Base-by-base conservation (phyloP, 1,140 invertebrate genomes). In the Whitmania pigra region DNA sequence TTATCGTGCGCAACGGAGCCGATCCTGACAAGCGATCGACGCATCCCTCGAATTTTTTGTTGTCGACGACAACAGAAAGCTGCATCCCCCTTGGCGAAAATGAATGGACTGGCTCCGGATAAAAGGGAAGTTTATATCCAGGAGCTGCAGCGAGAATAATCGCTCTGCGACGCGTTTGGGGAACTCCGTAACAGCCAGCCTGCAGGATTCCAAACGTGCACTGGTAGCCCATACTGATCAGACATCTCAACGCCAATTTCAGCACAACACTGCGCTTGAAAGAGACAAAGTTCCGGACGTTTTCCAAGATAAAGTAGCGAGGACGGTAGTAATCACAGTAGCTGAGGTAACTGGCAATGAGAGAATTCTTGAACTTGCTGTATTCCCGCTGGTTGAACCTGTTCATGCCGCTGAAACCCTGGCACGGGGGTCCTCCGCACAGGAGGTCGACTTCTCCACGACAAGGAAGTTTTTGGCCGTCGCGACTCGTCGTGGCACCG, bases 371-470 rank as follows among this genome's bases (percentile, higher is more conserved):
- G 76, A 93, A 93, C 36, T 87, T 84, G 0, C 90, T 92, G 81
- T 92, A 93, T 76, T 92, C 88, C n/a, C 90, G 81, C 0, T 87
- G 88, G 81, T 90, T 93, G 79, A 93, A 93, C 25, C 90, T 83
- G 82, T 93, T 93, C 90, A 93, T 92, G 31, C 89, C 89, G 74
- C 89, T 91, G 80, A 93, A 94, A 0, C 91, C 91, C 82, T 94
- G 92, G 79, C 91, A 94, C 0, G 91, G 91, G n/a, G 91, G 91
- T 7, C 91, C 91, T 53, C 91, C 92, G 78, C 90, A 90, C 4
- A 94, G 78, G 54, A 93, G 78, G 76, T 93, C 90, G 0, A 94
- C 90, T 73, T 92, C 89, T 9, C 77, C 78, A 60, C 87, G 88
- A 77, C 86, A 80, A 0, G 92, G 91, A 53, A 93, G 81, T 17